Conservation (phyloP, 2,113 vertebrate species). For the Maccullochella peelii region DNA sequence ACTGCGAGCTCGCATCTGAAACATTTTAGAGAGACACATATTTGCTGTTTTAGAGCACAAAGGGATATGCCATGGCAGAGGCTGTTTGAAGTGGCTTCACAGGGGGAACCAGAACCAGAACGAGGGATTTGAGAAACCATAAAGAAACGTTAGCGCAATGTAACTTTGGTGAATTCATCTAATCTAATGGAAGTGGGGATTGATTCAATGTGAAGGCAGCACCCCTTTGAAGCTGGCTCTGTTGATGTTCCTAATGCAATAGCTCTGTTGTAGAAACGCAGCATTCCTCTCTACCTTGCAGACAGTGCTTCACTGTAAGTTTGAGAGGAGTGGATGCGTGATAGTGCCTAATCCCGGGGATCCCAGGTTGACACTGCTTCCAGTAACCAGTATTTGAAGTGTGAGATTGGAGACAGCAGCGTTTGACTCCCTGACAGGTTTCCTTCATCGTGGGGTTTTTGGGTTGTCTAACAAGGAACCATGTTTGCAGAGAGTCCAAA, state of each 20-base stretch:
- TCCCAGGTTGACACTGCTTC: slow-evolving; percentile 52
- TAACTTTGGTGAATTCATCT: slow-evolving; percentile 76
- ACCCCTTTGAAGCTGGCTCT: slow-evolving; percentile 77
- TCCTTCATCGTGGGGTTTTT: neutral
- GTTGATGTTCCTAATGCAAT: slow-evolving; percentile 77
- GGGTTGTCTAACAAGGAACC: neutral
- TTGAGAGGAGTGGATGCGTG: slow-evolving; percentile 63
- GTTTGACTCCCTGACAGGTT: slow-evolving; percentile 22
- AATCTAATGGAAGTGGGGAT: slow-evolving; percentile 77
- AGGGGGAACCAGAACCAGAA: slow-evolving; percentile 83
- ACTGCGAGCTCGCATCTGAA: slow-evolving; percentile 79
- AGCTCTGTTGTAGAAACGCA: slow-evolving; percentile 67
- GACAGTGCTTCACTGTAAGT: slow-evolving; percentile 51
- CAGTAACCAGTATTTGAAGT: slow-evolving; percentile 55
- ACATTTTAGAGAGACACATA: slow-evolving; percentile 83
- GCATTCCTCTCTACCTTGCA: slow-evolving; percentile 67
- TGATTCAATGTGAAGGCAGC: slow-evolving; percentile 81
- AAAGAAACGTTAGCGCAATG: slow-evolving; percentile 78
- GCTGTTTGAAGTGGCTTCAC: slow-evolving; percentile 84
- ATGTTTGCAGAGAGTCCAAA: slow-evolving; percentile 14
- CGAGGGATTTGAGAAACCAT: slow-evolving; percentile 74
- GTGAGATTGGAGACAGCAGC: slow-evolving; percentile 41
- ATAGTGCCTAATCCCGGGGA: slow-evolving; percentile 64
- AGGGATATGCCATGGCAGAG: slow-evolving; percentile 78
- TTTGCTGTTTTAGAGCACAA: slow-evolving; percentile 82